Evolutionary conservation across 2,797 vertebrate species (phyloP).

Genomic region (Leuciscus waleckii): DNA sequence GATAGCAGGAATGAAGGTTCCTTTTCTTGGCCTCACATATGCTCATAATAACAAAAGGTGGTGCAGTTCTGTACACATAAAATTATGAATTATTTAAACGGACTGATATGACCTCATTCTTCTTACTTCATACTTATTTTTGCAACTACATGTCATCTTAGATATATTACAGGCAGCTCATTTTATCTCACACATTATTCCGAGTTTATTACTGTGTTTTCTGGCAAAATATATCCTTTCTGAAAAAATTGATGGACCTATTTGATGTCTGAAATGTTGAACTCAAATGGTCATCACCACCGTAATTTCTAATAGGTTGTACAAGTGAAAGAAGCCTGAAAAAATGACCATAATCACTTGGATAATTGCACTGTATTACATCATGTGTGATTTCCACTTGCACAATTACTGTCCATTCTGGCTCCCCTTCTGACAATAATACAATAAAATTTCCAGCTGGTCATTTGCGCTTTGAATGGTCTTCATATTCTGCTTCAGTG

Average conservation of each 20-base stretch:
- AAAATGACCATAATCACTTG: conserved; percentile 37
- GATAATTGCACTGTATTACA: conserved; percentile 43
- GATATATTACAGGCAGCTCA: neutral
- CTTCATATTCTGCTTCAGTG: conserved; percentile 12
- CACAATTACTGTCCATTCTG: conserved; percentile 32
- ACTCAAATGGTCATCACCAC: neutral
- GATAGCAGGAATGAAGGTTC: neutral
- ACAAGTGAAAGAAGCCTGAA: neutral
- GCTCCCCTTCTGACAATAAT: conserved; percentile 28
- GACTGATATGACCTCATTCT: neutral
- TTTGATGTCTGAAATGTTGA: neutral
- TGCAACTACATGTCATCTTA: neutral
- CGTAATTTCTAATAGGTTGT: neutral
- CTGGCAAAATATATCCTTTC: neutral
- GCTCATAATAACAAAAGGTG: neutral
- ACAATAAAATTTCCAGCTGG: conserved; percentile 25
- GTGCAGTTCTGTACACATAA: neutral
- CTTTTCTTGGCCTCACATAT: conserved; percentile 9
- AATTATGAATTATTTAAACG: neutral
- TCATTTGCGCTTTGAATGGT: conserved; percentile 30
- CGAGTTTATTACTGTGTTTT: neutral
- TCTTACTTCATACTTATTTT: conserved; percentile 9
- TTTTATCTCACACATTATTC: neutral
- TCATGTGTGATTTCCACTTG: conserved; percentile 44
- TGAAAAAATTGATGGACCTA: neutral